Percentiles rank a stretch among this genome's conserved stretches.
phyloP scores from a whole-genome alignment of 35 echinoderm and acorn worm species.

The Amphiura filiformis region DNA sequence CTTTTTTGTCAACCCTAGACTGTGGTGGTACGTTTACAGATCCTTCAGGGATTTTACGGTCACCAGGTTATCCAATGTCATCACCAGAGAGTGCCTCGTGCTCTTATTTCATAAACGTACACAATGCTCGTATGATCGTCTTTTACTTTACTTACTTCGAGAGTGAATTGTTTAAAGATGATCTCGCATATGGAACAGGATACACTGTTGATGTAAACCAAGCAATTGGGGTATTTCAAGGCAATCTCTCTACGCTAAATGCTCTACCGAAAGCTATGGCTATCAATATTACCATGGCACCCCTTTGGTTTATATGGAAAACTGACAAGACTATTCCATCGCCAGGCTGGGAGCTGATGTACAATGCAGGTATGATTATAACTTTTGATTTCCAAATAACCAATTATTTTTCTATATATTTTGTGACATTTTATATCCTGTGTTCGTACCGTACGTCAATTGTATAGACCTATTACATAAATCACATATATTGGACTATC shows the following conservation, averaged over 20 bases:
- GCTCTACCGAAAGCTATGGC: neutral
- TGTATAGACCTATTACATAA: no score
- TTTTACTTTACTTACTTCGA: neutral
- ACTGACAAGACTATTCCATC: neutral
- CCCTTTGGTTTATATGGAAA: neutral
- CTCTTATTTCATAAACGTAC: neutral
- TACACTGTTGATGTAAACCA: neutral
- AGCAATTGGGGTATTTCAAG: neutral
- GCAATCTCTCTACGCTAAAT: neutral
- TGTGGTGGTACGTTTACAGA: neutral
- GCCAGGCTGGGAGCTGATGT: neutral
- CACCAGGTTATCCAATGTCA: neutral
- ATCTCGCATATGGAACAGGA: neutral
- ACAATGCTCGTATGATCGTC: neutral
- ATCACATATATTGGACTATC: no score
- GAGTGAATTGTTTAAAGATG: neutral
- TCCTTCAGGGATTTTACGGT: neutral
- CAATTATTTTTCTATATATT: no score
- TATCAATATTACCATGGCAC: neutral
- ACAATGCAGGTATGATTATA: neutral
- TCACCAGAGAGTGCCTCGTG: neutral
- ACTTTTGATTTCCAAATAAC: no score
- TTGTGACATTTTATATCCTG: no score
- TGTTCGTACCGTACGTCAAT: no score
- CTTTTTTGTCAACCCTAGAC: no score